Evolutionary conservation across 2,888 invertebrate genomes (phyloP).

Genomic region (Pocota personata): DNA sequence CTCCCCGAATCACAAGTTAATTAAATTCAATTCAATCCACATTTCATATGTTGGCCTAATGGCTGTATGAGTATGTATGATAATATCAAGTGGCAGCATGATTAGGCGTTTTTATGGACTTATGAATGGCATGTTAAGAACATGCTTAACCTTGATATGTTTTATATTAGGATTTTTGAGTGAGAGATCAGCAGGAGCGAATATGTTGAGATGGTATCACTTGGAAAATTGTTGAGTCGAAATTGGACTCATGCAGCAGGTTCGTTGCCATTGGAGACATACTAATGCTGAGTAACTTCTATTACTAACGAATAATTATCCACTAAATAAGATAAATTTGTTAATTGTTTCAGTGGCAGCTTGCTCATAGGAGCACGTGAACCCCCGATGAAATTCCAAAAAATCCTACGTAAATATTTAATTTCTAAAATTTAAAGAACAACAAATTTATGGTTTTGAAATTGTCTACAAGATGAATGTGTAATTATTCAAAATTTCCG

Average conservation of each 20-base stretch:
- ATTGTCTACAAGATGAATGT: no score
- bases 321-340: no score
- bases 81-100: not conserved
- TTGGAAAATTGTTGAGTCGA: not conserved
- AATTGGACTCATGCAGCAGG: not conserved
- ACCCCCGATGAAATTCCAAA: no score
- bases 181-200: not conserved
- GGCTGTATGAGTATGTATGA: not conserved
- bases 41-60: constrained; percentile 43
- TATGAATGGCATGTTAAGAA: constrained; percentile 1
- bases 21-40: constrained; percentile 49
- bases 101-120: not conserved
- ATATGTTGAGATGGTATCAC: not conserved
- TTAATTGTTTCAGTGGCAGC: no score
- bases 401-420: no score
- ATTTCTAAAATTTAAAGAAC: no score
- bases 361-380: no score
- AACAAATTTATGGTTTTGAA: no score
- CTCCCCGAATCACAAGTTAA: constrained; percentile 34
- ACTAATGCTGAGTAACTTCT: not conserved
- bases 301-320: not conserved
- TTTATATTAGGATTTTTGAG: not conserved
- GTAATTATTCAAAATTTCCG: no score
- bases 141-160: not conserved
- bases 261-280: not conserved